Conservation (phyloP, 1,140 invertebrate species). For the Phymastichus coffea region DNA sequence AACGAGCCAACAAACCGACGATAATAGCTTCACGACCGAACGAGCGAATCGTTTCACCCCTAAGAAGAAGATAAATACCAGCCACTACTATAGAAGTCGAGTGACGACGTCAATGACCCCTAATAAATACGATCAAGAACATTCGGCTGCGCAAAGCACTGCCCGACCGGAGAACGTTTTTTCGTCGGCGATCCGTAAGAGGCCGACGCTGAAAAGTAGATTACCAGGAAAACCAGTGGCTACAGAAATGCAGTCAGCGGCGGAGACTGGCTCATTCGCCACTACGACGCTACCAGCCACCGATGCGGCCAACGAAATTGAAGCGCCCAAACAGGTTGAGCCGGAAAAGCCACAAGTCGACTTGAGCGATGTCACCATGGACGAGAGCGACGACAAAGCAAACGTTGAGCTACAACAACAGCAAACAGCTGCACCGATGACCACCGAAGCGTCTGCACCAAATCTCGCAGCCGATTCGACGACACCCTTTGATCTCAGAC, state of each 20-base stretch:
- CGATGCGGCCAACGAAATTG: slow-evolving; percentile 19
- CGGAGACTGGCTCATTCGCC: slow-evolving; percentile 24
- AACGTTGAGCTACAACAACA: not conserved
- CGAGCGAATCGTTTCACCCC: slow-evolving; percentile 44
- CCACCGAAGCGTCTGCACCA: not conserved
- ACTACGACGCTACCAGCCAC: slow-evolving; percentile 15
- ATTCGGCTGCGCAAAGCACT: slow-evolving; percentile 23
- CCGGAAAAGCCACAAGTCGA: not conserved
- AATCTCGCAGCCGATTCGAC: slow-evolving; percentile 23
- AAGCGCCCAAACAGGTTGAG: not conserved
- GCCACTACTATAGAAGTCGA: slow-evolving; percentile 43
- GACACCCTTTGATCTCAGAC: slow-evolving; percentile 30
- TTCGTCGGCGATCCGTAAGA: slow-evolving; percentile 38
- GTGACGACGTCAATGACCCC: slow-evolving; percentile 26
- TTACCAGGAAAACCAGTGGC: not conserved
- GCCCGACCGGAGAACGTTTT: slow-evolving; percentile 44
- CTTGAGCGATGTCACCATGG: slow-evolving; percentile 22
- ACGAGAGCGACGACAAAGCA: slow-evolving; percentile 21
- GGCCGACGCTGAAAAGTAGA: slow-evolving; percentile 36
- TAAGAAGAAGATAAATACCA: slow-evolving; percentile 42
- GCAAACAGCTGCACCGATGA: not conserved
- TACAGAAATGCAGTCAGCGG: slow-evolving; percentile 35
- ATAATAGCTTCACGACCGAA: slow-evolving; percentile 28
- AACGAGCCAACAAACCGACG: not conserved
- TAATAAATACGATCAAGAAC: slow-evolving; percentile 1